phyloP scores from a whole-genome alignment of 2,797 vertebrate genomes.

The Botia almorhae region DNA sequence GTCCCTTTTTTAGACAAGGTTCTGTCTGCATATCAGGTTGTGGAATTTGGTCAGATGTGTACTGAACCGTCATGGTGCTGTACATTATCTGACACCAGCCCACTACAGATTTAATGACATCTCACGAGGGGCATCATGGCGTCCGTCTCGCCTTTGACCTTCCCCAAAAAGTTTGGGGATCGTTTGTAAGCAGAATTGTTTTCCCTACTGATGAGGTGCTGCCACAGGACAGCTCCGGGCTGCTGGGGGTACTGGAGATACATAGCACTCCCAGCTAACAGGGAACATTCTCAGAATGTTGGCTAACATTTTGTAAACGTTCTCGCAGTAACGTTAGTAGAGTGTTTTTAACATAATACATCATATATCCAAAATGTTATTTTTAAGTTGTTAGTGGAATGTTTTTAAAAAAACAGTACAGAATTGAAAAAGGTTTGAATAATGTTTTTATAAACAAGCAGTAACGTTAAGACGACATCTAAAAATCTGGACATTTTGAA shows the following conservation, averaged over 20 bases:
- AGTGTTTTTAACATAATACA: too few species aligned
- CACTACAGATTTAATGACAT: constrained; percentile 9
- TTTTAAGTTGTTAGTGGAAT: too few species aligned
- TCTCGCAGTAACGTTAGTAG: too few species aligned
- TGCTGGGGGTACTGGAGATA: constrained; percentile 37
- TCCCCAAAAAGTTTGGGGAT: constrained; percentile 7
- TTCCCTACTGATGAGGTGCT: constrained; percentile 37
- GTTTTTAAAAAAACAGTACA: too few species aligned
- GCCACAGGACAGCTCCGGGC: constrained; percentile 37
- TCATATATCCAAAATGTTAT: too few species aligned
- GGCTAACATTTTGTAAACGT: too few species aligned
- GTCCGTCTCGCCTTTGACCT: constrained; percentile 18
- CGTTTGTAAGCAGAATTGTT: constrained; percentile 33
- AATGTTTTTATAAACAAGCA: too few species aligned
- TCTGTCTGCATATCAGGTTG: not conserved
- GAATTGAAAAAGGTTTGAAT: too few species aligned
- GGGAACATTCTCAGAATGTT: too few species aligned
- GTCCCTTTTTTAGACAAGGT: not conserved
- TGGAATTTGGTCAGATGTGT: not conserved
- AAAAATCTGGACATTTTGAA: too few species aligned
- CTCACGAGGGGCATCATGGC: not conserved
- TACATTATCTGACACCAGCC: not conserved
- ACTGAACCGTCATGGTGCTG: not conserved
- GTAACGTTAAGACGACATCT: too few species aligned
- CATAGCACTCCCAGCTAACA: constrained; percentile 7